A percentile compares a stretch with the other conserved stretches of the same genome.
Evolutionary conservation across 1,140 invertebrate genomes (phyloP).

Genomic region (Lineus longissimus): DNA sequence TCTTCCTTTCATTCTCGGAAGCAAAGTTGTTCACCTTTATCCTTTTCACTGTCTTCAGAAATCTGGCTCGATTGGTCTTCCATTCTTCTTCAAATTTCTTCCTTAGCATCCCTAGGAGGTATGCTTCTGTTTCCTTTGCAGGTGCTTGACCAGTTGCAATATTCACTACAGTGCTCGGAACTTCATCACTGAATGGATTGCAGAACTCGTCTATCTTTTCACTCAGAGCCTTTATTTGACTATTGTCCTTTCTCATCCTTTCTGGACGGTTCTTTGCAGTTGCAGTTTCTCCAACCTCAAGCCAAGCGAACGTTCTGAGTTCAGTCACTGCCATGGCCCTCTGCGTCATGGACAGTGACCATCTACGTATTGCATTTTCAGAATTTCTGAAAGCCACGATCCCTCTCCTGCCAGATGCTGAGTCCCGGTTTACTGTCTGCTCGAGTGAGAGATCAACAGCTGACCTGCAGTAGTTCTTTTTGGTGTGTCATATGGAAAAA

Average conservation of each 20-base stretch:
- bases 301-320: neutral
- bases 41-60: neutral
- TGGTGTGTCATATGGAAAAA: neutral
- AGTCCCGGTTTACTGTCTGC: neutral
- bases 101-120: neutral
- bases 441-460: neutral
- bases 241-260: neutral
- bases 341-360: neutral
- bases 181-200: neutral
- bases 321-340: neutral
- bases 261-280: neutral
- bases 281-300: neutral
- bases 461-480: neutral
- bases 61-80: neutral
- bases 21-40: neutral
- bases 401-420: neutral
- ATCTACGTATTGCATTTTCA: neutral
- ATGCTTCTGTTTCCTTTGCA: neutral
- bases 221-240: neutral
- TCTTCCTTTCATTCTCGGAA: neutral
- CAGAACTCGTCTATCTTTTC: neutral
- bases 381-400: neutral
- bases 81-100: constrained; percentile 5
- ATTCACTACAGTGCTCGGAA: neutral
- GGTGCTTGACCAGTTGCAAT: neutral